Conservation (phyloP, 1,140 invertebrate species). For the Polypedilum vanderplanki region DNA sequence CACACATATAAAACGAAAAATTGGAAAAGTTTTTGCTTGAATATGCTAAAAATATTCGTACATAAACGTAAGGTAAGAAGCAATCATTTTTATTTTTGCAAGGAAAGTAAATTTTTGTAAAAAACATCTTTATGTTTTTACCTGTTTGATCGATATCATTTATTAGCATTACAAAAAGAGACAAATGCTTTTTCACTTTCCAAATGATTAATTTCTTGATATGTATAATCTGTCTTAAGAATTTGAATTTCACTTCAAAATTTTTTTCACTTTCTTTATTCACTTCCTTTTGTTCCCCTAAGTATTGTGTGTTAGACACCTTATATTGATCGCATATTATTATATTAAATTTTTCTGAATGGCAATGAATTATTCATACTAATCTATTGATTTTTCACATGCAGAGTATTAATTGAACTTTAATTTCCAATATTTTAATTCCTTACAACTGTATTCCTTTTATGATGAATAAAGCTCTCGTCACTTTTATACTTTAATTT, state of each 20-base stretch:
- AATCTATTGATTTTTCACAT: slow-evolving; percentile 20
- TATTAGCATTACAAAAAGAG: neutral
- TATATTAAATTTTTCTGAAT: neutral
- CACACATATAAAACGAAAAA: neutral
- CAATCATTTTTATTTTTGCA: neutral
- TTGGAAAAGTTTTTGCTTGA: slow-evolving; percentile 1
- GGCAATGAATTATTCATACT: slow-evolving; percentile 34
- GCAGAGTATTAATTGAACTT: neutral
- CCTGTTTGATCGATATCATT: slow-evolving; percentile 8
- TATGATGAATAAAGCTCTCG: neutral
- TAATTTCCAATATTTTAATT: neutral
- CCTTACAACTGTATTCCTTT: neutral
- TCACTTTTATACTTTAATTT: neutral
- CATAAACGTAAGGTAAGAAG: neutral
- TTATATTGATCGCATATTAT: neutral
- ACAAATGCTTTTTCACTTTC: neutral
- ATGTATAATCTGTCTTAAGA: neutral
- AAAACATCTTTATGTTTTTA: neutral
- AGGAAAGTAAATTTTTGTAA: neutral
- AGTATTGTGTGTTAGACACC: neutral
- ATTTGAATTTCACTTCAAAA: too few relatives aligned
- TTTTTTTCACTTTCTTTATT: neutral
- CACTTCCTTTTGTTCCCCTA: neutral
- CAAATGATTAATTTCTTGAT: neutral
- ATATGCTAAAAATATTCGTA: neutral